Evolutionary conservation across 2,888 invertebrate genomes (phyloP).

Genomic region (Lasius platythorax): DNA sequence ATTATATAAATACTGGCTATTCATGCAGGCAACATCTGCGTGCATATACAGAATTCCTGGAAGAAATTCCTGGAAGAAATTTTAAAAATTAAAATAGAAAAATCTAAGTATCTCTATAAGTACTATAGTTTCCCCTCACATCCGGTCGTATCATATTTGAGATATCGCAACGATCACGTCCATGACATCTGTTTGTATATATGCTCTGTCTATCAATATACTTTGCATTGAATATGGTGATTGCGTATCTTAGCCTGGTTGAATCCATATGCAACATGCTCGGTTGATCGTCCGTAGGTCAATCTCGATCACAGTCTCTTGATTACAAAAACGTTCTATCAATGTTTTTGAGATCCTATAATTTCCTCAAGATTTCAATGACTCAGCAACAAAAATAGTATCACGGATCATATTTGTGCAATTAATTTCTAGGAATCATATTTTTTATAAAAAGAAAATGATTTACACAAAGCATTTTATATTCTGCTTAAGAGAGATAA

Average conservation of each 20-base stretch:
- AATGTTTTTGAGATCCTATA: not conserved
- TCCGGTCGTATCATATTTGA: no score
- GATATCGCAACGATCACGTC: constrained; percentile 73
- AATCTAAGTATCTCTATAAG: not conserved
- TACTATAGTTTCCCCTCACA: not conserved
- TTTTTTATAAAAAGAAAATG: not conserved
- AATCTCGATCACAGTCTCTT: not conserved
- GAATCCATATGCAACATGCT: constrained; percentile 74
- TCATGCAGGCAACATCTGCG: not conserved
- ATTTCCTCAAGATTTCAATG: not conserved
- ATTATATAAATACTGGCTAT: no score
- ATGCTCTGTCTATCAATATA: constrained; percentile 64
- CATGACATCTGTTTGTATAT: constrained; percentile 79
- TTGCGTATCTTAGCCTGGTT: constrained; percentile 68
- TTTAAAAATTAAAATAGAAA: not conserved
- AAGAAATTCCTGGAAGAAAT: not conserved
- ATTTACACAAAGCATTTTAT: not conserved
- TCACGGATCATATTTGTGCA: not conserved
- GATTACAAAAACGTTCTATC: not conserved
- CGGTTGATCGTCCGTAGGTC: not conserved
- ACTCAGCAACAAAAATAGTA: not conserved
- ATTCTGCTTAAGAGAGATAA: not conserved
- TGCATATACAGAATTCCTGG: not conserved
- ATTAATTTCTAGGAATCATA: not conserved
- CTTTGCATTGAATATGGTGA: constrained; percentile 81